Percentiles rank a stretch among this genome's conserved stretches.
Evolutionary conservation across 2,888 invertebrate genomes (phyloP).

Genomic region (Scaptomyza cyrtandrae): DNA sequence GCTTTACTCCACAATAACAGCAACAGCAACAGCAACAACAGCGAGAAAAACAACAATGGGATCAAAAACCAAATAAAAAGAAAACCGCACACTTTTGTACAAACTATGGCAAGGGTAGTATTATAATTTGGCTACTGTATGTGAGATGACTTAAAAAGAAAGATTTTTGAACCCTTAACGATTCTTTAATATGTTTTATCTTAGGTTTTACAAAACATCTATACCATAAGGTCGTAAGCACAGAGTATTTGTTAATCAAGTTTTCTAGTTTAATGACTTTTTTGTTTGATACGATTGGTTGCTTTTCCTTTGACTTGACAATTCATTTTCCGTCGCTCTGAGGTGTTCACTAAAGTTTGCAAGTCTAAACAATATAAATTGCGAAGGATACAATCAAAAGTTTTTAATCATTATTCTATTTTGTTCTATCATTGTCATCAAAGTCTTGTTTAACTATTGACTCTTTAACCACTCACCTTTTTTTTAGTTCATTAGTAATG

Average conservation of each 20-base stretch:
- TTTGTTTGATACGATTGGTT: background rate
- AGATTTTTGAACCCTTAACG: too few species aligned
- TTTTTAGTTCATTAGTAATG: too few species aligned
- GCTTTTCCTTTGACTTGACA: conserved; percentile 34
- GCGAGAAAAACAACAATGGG: conserved; percentile 28
- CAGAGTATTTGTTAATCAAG: conserved; percentile 7
- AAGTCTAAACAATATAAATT: conserved; percentile 24
- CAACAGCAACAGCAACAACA: conserved; percentile 15
- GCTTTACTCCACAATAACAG: conserved; percentile 47
- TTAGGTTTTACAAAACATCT: too few species aligned
- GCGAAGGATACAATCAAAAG: conserved; percentile 17
- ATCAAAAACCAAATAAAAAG: conserved; percentile 26
- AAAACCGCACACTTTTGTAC: conserved; percentile 26
- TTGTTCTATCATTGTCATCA: conserved; percentile 10
- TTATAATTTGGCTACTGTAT: background rate
- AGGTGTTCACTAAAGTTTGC: conserved; percentile 43
- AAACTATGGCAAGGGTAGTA: background rate
- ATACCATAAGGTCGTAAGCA: background rate
- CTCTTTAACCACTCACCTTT: too few species aligned
- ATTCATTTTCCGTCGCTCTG: conserved; percentile 45
- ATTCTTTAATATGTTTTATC: too few species aligned
- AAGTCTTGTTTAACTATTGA: background rate
- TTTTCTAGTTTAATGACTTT: background rate
- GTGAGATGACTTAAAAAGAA: background rate
- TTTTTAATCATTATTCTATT: conserved; percentile 24